phyloP scores from a whole-genome alignment of 1,140 invertebrate species.

The Cephus cinctus region DNA sequence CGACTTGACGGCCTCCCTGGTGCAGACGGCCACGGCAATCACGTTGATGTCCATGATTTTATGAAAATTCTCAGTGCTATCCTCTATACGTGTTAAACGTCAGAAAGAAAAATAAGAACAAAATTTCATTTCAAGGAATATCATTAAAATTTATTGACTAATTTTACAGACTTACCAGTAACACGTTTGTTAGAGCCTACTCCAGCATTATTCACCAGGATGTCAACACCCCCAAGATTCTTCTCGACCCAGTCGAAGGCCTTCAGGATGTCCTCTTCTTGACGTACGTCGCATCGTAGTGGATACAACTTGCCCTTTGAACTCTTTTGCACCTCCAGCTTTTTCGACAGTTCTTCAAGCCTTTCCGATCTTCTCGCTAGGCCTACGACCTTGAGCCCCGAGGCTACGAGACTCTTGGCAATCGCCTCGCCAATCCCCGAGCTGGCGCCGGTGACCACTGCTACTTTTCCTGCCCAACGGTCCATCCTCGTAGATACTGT shows the following conservation, averaged over 20 bases:
- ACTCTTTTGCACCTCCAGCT: background rate
- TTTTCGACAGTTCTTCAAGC: background rate
- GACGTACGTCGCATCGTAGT: slow-evolving; percentile 64
- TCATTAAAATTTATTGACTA: no score
- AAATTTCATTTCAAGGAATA: no score
- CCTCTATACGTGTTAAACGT: slow-evolving; percentile 37
- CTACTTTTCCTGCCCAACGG: slow-evolving; percentile 52
- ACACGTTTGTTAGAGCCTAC: slow-evolving; percentile 41
- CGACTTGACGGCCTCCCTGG: slow-evolving; percentile 53
- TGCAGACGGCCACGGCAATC: slow-evolving; percentile 57
- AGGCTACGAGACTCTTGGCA: slow-evolving; percentile 28
- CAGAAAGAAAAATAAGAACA: slow-evolving; percentile 2
- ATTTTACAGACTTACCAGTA: slow-evolving; percentile 40
- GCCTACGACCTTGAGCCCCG: slow-evolving; percentile 9
- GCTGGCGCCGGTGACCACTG: slow-evolving; percentile 56
- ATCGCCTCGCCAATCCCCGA: slow-evolving; percentile 51
- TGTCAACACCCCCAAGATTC: slow-evolving; percentile 64
- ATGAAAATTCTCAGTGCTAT: slow-evolving; percentile 50
- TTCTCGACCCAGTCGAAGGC: slow-evolving; percentile 66
- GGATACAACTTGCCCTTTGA: slow-evolving; percentile 50
- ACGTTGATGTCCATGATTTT: slow-evolving; percentile 68
- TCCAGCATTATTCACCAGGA: slow-evolving; percentile 77
- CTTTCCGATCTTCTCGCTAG: slow-evolving; percentile 54
- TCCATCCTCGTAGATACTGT: slow-evolving; percentile 10
- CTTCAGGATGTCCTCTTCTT: slow-evolving; percentile 64